Conservation (phyloP, 2,888 invertebrate genomes). For the Scaptomyza reducta region DNA sequence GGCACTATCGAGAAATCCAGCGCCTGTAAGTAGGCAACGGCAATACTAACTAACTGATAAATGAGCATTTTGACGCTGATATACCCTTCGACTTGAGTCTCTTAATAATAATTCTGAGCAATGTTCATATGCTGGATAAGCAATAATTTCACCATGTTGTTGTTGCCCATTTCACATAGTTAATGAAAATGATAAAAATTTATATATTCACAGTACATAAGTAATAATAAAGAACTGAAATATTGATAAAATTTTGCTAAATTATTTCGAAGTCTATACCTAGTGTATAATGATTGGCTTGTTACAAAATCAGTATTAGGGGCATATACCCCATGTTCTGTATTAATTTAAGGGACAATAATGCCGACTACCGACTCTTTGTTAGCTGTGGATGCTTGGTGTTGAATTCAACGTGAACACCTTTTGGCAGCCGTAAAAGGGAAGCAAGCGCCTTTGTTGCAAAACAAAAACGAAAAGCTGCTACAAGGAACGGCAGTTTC, state of each 20-base stretch:
- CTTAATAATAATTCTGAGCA: not conserved
- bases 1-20: conserved; percentile 19
- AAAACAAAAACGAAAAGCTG: conserved; percentile 58
- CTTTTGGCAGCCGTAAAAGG: conserved; percentile 52
- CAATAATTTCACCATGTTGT: no score
- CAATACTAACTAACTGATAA: not conserved
- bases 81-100: conserved; percentile 21
- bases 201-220: no score
- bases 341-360: conserved; percentile 27
- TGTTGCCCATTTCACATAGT: no score
- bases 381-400: conserved; percentile 35
- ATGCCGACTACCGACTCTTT: conserved; percentile 35
- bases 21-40: conserved; percentile 27
- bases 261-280: not conserved
- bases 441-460: conserved; percentile 48
- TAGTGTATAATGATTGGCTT: not conserved
- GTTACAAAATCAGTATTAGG: not conserved
- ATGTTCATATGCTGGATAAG: no score
- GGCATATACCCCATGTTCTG: not conserved
- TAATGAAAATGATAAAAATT: no score
- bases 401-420: conserved; percentile 57
- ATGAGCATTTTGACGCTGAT: not conserved
- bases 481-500: conserved; percentile 46
- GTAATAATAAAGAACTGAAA: no score
- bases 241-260: no score